These are phyloP conservation scores for Pycnomerus fuliginosus DNA, from an alignment of 2,888 invertebrate genomes.

Conservation along the genomic window DNA sequence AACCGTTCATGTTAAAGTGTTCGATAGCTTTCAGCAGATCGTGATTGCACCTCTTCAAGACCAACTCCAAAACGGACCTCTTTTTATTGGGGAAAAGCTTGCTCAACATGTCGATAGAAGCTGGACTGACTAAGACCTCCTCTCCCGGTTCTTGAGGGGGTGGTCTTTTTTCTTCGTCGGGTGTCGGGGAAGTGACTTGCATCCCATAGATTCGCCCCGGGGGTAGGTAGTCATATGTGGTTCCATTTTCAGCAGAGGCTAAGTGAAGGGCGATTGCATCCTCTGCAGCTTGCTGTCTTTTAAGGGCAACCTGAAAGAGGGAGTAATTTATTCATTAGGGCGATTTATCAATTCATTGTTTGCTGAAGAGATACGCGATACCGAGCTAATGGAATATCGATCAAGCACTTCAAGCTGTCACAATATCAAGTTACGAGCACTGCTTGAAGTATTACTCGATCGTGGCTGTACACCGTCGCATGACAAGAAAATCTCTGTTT, in stretches of 20 bases:
- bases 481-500: no score
- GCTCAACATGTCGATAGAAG: slow-evolving; percentile 80
- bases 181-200: slow-evolving; percentile 75
- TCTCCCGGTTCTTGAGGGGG: slow-evolving; percentile 21
- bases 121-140: slow-evolving; percentile 61
- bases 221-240: slow-evolving; percentile 71
- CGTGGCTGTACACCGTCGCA: no score
- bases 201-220: slow-evolving; percentile 91
- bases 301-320: slow-evolving; percentile 85
- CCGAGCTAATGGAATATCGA: slow-evolving; percentile 52
- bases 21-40: slow-evolving; percentile 89
- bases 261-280: slow-evolving; percentile 93
- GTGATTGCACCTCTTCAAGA: slow-evolving; percentile 89
- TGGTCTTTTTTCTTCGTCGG: slow-evolving; percentile 34
- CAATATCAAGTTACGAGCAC: slow-evolving; percentile 32
- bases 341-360: slow-evolving; percentile 32
- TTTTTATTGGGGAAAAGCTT: slow-evolving; percentile 90
- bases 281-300: slow-evolving; percentile 95
- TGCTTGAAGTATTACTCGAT: no score
- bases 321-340: slow-evolving; percentile 7
- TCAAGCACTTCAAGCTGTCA: slow-evolving; percentile 42
- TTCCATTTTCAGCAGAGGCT: slow-evolving; percentile 80
- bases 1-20: slow-evolving; percentile 63
- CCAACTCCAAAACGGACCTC: slow-evolving; percentile 82
- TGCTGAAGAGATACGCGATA: slow-evolving; percentile 41